phyloP scores from a whole-genome alignment of 2,113 vertebrate species.

The Brachyhypopomus occidentalis region DNA sequence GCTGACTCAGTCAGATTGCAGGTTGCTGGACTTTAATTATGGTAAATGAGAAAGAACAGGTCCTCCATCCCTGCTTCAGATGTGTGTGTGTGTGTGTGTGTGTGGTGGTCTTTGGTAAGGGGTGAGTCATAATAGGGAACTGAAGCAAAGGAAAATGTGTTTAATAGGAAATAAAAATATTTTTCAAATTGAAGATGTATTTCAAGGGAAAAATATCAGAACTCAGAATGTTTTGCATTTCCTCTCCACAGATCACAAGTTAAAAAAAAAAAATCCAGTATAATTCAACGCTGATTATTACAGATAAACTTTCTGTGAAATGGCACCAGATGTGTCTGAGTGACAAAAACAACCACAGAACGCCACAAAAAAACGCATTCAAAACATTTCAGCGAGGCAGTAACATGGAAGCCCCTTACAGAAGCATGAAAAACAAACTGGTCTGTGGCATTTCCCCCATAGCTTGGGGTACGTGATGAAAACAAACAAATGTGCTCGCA shows the following conservation, averaged over 20 bases:
- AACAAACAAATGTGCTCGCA: not conserved
- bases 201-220: too few species aligned
- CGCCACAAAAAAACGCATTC: slow-evolving; percentile 38
- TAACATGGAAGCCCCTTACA: slow-evolving; percentile 5
- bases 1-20: not conserved
- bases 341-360: slow-evolving; percentile 21
- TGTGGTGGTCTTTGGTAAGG: not conserved
- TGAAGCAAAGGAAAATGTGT: not conserved
- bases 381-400: not conserved
- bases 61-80: not conserved
- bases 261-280: not conserved
- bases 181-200: too few species aligned
- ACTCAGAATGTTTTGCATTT: too few species aligned
- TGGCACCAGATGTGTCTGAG: not conserved
- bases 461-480: not conserved
- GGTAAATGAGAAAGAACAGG: not conserved
- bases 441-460: not conserved
- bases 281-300: not conserved
- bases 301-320: not conserved
- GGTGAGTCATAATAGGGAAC: not conserved
- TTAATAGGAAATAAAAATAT: too few species aligned
- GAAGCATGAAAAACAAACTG: slow-evolving; percentile 37
- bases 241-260: too few species aligned
- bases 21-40: slow-evolving; percentile 27
- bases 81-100: not conserved